Evolutionary conservation across 2,888 invertebrate species (phyloP).

Genomic region (Athetis lepigone): DNA sequence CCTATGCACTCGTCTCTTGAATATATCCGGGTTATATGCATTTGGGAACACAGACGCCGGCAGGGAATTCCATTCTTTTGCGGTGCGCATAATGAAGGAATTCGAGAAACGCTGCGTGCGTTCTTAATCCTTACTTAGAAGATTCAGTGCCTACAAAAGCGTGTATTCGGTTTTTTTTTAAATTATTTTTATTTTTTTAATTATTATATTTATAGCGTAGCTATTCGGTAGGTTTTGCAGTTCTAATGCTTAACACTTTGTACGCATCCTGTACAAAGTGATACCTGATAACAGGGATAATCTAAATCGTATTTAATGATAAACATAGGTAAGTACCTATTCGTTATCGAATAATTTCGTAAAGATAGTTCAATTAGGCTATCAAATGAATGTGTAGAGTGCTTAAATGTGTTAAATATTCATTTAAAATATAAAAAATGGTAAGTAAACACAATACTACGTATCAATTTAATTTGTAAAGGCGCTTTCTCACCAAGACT

Average conservation of each 20-base stretch:
- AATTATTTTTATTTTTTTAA: no score
- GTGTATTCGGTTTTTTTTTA: no score
- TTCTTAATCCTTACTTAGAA: no score
- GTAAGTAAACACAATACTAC: conserved; percentile 51
- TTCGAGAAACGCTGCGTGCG: no score
- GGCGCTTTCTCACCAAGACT: no score
- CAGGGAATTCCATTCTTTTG: no score
- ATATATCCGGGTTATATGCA: no score
- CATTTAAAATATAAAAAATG: conserved; percentile 50
- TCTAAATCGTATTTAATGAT: conserved; percentile 51
- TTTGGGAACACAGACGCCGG: no score
- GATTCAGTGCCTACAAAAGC: no score
- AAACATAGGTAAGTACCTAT: conserved; percentile 59
- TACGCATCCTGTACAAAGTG: conserved; percentile 29
- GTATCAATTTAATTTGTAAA: not conserved
- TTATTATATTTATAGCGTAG: no score
- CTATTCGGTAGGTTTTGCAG: not conserved
- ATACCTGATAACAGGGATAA: conserved; percentile 12
- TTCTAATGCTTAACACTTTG: not conserved
- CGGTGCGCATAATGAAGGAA: no score
- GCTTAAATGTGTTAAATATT: conserved; percentile 35
- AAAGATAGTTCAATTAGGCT: conserved; percentile 51
- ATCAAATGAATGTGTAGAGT: conserved; percentile 19
- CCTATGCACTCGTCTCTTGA: no score
- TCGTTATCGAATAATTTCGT: conserved; percentile 41